Base-by-base conservation (phyloP, 2,888 invertebrate genomes). In the Cryptocephalus moraei region DNA sequence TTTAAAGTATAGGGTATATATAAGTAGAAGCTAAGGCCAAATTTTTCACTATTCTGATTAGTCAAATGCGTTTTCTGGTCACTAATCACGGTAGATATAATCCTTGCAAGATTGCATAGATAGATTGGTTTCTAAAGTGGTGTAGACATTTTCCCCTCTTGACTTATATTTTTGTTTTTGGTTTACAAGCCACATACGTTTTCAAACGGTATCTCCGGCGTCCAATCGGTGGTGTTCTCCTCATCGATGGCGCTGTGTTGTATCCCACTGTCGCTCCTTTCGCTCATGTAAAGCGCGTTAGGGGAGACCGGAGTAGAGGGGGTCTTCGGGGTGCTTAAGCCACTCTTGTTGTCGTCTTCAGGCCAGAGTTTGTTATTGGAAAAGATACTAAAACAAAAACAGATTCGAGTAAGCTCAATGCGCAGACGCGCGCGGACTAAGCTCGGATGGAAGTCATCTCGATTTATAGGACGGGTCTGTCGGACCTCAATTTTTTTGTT, bases 201-300 rank as follows among this genome's bases (percentile, higher is more conserved):
- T 73, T 87, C 86, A 66, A 92, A 92, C 1, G 91, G 92, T 68
- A 91, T 89, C 73, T 92, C 92, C 0, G 92, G 91, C 14, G 82
- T 90, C 91, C 91, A 92, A 60, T 90, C 89, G 0, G 84, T 81
- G 1, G 82, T 82, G 48, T 80, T 79, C 59, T 89, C 89, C 38
- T 90, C 90, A 31, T 90, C 89, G 1, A 80, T 75, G 46, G 78
- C 76, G 44, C 68, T 70, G 41, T 70, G 68, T 50, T 70, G 70
- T 33, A 70, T 70, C 13, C 69, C 70, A 49, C 70, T 71, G 47
- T 71, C 72, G 45, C 69, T 70, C 48, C 68, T 59, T 53, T 70
- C 70, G 39, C 66, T 61, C 8, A 63, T 58, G 8, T 56, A 57
- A 32, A 61, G 60, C 32, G 53, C 53, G 10, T 61, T 59, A 43